These are phyloP conservation scores for Condylura cristata DNA, from an alignment of 2,113 vertebrate species.

Conservation along the genomic window DNA sequence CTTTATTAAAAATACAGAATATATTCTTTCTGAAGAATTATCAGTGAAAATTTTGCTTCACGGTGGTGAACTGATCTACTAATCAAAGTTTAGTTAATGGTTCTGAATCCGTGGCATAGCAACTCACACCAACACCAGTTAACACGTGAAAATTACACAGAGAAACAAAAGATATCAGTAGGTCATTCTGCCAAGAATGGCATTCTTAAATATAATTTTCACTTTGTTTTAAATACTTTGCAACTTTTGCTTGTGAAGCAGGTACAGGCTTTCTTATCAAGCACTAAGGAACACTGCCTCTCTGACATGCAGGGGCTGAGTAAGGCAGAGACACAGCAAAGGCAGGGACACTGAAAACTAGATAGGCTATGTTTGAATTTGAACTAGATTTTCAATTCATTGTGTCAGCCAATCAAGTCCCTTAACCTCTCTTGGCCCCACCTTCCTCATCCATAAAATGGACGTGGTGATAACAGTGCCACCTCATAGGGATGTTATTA, in stretches of 20 bases:
- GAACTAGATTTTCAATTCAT: background rate
- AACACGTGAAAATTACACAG: background rate
- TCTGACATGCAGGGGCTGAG: background rate
- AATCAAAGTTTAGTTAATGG: background rate
- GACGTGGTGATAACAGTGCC: background rate
- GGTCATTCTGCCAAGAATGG: background rate
- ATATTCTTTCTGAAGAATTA: conserved; percentile 5
- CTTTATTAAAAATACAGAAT: conserved; percentile 15
- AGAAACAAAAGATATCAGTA: background rate
- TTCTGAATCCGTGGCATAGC: background rate
- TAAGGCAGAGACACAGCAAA: background rate
- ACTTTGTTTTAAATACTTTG: conserved; percentile 5
- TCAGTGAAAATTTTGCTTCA: conserved; percentile 21
- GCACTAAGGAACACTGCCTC: background rate
- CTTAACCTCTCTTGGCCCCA: background rate
- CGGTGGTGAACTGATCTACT: background rate
- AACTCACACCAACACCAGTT: background rate
- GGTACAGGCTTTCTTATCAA: background rate
- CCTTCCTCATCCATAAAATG: background rate
- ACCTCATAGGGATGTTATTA: background rate
- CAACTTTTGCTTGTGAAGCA: background rate
- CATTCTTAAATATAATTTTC: conserved; percentile 17
- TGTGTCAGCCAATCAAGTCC: background rate
- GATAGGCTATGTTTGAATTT: background rate
- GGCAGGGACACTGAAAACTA: background rate